Conservation (phyloP, 2,113 vertebrate genomes). For the Dendropsophus ebraccatus region DNA sequence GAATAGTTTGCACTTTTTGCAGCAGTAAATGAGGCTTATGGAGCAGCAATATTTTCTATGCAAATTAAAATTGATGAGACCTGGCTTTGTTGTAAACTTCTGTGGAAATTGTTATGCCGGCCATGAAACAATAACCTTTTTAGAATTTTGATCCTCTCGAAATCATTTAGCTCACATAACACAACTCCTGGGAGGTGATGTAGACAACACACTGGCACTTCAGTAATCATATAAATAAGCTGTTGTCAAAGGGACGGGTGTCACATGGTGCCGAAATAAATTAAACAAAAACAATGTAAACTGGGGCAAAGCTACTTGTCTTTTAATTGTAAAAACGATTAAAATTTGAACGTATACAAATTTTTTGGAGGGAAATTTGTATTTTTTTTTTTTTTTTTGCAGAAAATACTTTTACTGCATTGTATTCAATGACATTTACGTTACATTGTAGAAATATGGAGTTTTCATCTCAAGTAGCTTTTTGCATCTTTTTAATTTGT, state of each 20-base stretch:
- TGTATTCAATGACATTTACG: background rate
- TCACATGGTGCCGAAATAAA: conserved; percentile 7
- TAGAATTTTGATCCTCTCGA: background rate
- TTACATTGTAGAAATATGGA: background rate
- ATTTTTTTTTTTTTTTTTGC: background rate
- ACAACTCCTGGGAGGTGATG: conserved; percentile 18
- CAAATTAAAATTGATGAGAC: background rate
- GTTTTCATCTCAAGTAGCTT: conserved; percentile 9
- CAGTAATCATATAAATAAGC: conserved; percentile 3
- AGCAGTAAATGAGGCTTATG: background rate
- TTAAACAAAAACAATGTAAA: background rate
- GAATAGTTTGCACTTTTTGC: background rate
- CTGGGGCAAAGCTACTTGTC: background rate
- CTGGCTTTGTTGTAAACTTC: background rate
- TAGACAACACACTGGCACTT: conserved; percentile 23
- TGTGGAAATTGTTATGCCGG: background rate
- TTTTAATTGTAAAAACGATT: background rate
- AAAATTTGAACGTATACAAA: background rate
- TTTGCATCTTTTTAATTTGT: conserved; percentile 1
- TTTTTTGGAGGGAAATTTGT: no score
- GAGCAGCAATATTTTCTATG: background rate
- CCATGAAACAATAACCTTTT: background rate
- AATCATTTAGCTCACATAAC: conserved; percentile 11
- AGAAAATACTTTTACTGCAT: background rate
- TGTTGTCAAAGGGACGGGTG: background rate